A percentile compares a stretch with the other conserved stretches of the same genome.
Conservation (phyloP, 1,140 invertebrate genomes). For the Polypedilum vanderplanki region DNA sequence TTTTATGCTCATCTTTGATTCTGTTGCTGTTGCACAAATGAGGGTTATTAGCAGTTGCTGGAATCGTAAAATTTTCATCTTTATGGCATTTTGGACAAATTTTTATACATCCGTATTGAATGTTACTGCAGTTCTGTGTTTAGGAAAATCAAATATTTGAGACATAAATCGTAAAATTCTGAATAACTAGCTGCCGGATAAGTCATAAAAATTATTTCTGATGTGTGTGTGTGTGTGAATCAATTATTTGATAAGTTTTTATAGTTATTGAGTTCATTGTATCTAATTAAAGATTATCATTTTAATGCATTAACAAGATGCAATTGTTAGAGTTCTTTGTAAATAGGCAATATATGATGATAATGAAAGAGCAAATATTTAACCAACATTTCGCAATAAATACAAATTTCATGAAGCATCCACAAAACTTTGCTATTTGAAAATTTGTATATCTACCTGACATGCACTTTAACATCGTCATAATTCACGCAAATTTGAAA, state of each 20-base stretch:
- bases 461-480: no score
- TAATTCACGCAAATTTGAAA: neutral
- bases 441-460: neutral
- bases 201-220: neutral
- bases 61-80: neutral
- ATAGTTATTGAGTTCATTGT: conserved; percentile 14
- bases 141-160: neutral
- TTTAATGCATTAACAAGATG: neutral
- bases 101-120: neutral
- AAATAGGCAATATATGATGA: neutral
- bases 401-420: neutral
- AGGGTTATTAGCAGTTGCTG: conserved; percentile 5
- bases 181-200: conserved; percentile 19
- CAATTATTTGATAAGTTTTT: conserved; percentile 26
- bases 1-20: neutral
- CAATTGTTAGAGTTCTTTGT: neutral
- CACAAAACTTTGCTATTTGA: neutral
- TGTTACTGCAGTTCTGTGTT: neutral
- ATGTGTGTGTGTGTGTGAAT: neutral
- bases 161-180: neutral
- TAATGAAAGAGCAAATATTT: conserved; percentile 25
- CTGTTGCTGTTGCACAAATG: neutral
- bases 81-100: conserved; percentile 16
- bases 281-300: conserved; percentile 7
- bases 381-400: neutral